Conservation (phyloP, 2,888 invertebrate species). For the Drosophila barbarae region DNA sequence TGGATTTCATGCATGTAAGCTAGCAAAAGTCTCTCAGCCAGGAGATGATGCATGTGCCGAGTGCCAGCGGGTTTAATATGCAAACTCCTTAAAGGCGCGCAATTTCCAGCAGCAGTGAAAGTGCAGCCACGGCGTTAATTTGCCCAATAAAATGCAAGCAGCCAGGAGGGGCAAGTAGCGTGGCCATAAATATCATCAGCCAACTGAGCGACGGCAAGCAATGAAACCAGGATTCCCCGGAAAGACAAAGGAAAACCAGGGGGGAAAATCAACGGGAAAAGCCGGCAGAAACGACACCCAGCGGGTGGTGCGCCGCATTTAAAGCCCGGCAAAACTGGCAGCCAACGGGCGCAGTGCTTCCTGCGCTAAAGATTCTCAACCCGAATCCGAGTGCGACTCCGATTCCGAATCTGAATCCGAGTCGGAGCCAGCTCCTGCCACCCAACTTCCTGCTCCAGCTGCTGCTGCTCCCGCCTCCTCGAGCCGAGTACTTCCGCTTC, state of each 20-base stretch:
- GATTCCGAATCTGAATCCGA: slow-evolving; percentile 1
- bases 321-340: slow-evolving; percentile 59
- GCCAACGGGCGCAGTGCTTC: slow-evolving; percentile 48
- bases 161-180: slow-evolving; percentile 38
- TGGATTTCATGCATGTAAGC: slow-evolving; percentile 66
- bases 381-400: not conserved
- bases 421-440: slow-evolving; percentile 12
- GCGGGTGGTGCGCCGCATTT: slow-evolving; percentile 56
- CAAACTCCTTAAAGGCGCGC: slow-evolving; percentile 32
- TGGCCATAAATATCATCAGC: slow-evolving; percentile 66
- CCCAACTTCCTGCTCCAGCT: slow-evolving; percentile 22
- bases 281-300: slow-evolving; percentile 26
- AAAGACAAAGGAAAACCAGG: slow-evolving; percentile 31
- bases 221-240: slow-evolving; percentile 26
- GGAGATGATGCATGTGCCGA: slow-evolving; percentile 45
- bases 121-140: slow-evolving; percentile 41
- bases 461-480: slow-evolving; percentile 28
- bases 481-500: slow-evolving; percentile 69
- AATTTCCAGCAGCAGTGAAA: slow-evolving; percentile 19
- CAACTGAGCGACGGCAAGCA: slow-evolving; percentile 21
- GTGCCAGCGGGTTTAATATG: slow-evolving; percentile 45
- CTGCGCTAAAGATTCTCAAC: slow-evolving; percentile 35
- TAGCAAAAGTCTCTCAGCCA: slow-evolving; percentile 50
- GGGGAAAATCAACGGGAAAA: slow-evolving; percentile 30
- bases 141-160: slow-evolving; percentile 37